A percentile compares a stretch with the other conserved stretches of the same genome.
phyloP scores from a whole-genome alignment of 2,113 vertebrate genomes.

The Eptesicus fuscus region DNA sequence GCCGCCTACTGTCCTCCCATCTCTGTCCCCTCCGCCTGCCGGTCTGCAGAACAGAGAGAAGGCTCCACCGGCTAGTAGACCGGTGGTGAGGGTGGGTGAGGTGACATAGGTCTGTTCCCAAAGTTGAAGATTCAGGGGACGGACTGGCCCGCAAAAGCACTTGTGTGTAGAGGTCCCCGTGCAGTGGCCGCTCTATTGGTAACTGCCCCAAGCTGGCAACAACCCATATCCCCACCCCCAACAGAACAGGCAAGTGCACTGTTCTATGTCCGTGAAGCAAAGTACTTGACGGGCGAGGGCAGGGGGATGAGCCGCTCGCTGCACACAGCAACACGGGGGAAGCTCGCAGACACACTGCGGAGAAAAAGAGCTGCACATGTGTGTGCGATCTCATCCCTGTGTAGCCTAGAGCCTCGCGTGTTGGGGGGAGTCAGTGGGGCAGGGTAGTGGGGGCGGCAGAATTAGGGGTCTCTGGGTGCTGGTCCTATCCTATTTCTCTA shows the following conservation, averaged over 20 bases:
- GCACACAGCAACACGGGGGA: rapidly evolving
- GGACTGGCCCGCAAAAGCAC: rapidly evolving
- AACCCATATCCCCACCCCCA: neutral
- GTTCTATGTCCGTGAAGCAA: rapidly evolving
- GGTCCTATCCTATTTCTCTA: neutral
- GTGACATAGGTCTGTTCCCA: rapidly evolving
- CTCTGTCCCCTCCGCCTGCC: neutral
- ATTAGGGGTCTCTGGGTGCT: neutral
- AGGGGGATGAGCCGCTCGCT: neutral
- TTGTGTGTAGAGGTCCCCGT: rapidly evolving
- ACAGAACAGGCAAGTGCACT: neutral
- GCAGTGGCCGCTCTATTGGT: rapidly evolving
- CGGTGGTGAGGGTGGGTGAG: rapidly evolving
- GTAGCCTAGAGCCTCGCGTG: neutral
- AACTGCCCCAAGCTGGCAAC: neutral
- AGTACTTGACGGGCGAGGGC: neutral
- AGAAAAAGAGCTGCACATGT: neutral
- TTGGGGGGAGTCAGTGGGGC: neutral
- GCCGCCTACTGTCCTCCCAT: neutral
- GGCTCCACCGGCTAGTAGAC: neutral
- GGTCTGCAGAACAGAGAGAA: neutral
- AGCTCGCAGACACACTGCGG: rapidly evolving
- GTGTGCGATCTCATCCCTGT: neutral
- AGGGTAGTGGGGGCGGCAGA: rapidly evolving
- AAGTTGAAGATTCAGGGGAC: neutral